phyloP scores from a whole-genome alignment of 1,140 invertebrate species.

The Antheraea mylitta region DNA sequence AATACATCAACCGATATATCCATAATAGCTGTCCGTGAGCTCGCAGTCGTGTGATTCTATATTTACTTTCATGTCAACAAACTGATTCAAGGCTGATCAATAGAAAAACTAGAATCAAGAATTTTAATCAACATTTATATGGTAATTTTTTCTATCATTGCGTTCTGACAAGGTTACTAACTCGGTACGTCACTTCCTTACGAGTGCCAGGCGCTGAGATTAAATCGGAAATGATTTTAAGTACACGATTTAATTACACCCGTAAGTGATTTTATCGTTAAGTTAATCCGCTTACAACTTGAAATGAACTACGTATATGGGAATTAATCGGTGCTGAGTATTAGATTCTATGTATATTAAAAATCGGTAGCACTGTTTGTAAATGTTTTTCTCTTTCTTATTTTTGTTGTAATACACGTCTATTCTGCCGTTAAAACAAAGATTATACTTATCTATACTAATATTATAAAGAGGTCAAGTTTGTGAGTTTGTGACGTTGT shows the following conservation, averaged over 20 bases:
- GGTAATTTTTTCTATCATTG: background rate
- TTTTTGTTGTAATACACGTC: no score
- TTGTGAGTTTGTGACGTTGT: no score
- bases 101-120: slow-evolving; percentile 1
- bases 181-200: background rate
- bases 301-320: no score
- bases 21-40: background rate
- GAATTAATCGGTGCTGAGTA: no score
- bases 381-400: no score
- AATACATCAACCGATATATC: slow-evolving; percentile 1
- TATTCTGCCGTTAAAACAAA: no score
- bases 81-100: background rate
- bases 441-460: no score
- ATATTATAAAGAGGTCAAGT: no score
- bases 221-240: background rate
- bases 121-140: background rate
- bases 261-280: no score
- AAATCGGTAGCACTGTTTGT: no score
- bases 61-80: slow-evolving; percentile 1
- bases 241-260: background rate
- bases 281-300: no score
- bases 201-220: background rate
- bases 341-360: no score
- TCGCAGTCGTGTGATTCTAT: background rate
- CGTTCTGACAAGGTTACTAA: background rate